These are phyloP conservation scores for Drosophila quadrilineata DNA, from an alignment of 1,140 invertebrate genomes.

Conservation along the genomic window DNA sequence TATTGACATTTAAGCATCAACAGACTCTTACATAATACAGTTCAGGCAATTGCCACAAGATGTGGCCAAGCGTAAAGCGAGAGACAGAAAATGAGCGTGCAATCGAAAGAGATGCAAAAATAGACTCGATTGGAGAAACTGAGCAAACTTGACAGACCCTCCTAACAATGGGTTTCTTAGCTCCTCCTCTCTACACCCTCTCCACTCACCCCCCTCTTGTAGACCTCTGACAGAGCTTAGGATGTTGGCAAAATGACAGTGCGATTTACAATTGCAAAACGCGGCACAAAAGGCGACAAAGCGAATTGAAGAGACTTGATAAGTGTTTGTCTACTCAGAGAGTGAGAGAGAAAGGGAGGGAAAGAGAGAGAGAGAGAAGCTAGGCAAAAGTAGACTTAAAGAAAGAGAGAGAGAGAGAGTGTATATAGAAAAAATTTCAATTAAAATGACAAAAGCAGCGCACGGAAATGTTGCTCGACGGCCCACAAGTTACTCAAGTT, in stretches of 20 bases:
- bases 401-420: not conserved
- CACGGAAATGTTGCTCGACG: not conserved
- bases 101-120: not conserved
- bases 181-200: too few species aligned
- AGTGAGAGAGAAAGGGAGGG: not conserved
- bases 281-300: conserved; percentile 16
- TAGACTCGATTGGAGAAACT: not conserved
- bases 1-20: conserved; percentile 5
- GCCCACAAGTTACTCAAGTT: not conserved
- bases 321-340: conserved; percentile 1
- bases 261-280: conserved; percentile 28
- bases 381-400: too few species aligned
- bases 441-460: conserved; percentile 63
- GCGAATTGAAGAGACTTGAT: not conserved
- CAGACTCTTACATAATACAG: conserved; percentile 16
- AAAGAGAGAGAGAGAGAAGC: not conserved
- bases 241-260: conserved; percentile 27
- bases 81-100: not conserved
- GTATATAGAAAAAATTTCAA: conserved; percentile 49
- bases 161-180: conserved; percentile 27
- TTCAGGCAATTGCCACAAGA: not conserved
- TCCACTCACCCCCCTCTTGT: not conserved
- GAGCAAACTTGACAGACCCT: not conserved
- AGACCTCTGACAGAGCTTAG: conserved; percentile 25
- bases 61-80: not conserved